These are phyloP conservation scores for Sycophila sp. DNA, from an alignment of 1,140 invertebrate genomes.

Conservation along the genomic window DNA sequence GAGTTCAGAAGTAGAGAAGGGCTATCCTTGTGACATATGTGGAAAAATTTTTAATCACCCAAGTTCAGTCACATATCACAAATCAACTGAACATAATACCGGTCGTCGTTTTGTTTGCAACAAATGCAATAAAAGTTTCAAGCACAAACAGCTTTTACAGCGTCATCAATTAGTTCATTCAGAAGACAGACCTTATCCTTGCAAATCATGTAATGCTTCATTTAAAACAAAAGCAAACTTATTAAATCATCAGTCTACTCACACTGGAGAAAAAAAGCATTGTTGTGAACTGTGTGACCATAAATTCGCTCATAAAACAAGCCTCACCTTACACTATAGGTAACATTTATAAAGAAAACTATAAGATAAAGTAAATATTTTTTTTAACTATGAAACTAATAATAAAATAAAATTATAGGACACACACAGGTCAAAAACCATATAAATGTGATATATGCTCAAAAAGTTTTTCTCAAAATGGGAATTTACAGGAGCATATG, in stretches of 20 bases:
- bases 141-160: constrained; percentile 76
- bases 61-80: constrained; percentile 77
- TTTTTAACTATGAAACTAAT: too few species aligned
- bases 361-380: constrained; percentile 16
- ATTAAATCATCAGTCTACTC: constrained; percentile 74
- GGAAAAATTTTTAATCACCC: constrained; percentile 74
- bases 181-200: constrained; percentile 71
- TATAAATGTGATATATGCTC: constrained; percentile 71
- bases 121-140: constrained; percentile 77
- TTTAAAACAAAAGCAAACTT: constrained; percentile 80
- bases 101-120: constrained; percentile 74
- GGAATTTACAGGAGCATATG: constrained; percentile 71
- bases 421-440: constrained; percentile 70
- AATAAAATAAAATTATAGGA: constrained; percentile 45
- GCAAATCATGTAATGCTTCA: constrained; percentile 71
- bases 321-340: constrained; percentile 74
- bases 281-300: constrained; percentile 81
- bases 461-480: constrained; percentile 73
- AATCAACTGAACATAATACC: constrained; percentile 75
- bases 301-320: constrained; percentile 78
- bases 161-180: constrained; percentile 78
- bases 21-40: constrained; percentile 74
- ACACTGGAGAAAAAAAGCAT: constrained; percentile 78
- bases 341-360: too few species aligned
- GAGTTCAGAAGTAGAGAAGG: constrained; percentile 54